Evolutionary conservation across 2,888 invertebrate species (phyloP), one percentile per base, ranked within the genome.

Genomic region (Clanis bilineata): DNA sequence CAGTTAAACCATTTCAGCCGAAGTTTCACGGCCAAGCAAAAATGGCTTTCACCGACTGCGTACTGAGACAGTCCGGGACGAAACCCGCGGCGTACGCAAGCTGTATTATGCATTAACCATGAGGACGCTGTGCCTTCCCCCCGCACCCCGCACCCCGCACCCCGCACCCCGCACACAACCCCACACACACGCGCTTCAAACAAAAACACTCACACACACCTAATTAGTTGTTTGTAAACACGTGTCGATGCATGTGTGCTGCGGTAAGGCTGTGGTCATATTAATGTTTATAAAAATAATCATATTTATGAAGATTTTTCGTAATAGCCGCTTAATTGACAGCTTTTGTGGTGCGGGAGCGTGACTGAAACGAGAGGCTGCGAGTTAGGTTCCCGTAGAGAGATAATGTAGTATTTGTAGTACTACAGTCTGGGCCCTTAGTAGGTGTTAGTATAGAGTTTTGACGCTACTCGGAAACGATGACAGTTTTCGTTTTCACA

Each of bases 91-190:
- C 70, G 66, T 81, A 78, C 74, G 83, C 80, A 81, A 85, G 83
- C 85, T 83, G 92, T 92, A 93, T 93, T 93, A 94, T 94, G 94
- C 94, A 94, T 94, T 94, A 94, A 93, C 93, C 94, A 94, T 94
- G 94, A 94, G 93, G 45, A 38, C 45, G 57, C 22, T 28, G 57
- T 44, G 43, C 57, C 82, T 74, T 60, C 45, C 65, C 65, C 60
- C 45, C 57, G 44, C 64, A 62, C 59, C 64, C 62, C 59, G 60
- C 62, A n/a, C n/a, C 57, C 82, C 74, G 59, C 45, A 65, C n/a
- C 60, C 45, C 57, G 44, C 64, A 62, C 59, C 64, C 62, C 59
- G 60, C 62, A n/a, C n/a, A n/a, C n/a, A n/a, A n/a, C 66, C 62
- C 62, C 71, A 73, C 75, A 68, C 67, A 70, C 58, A 22, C 64